Conservation (phyloP, 2,113 vertebrate species). For the Podilymbus podiceps region DNA sequence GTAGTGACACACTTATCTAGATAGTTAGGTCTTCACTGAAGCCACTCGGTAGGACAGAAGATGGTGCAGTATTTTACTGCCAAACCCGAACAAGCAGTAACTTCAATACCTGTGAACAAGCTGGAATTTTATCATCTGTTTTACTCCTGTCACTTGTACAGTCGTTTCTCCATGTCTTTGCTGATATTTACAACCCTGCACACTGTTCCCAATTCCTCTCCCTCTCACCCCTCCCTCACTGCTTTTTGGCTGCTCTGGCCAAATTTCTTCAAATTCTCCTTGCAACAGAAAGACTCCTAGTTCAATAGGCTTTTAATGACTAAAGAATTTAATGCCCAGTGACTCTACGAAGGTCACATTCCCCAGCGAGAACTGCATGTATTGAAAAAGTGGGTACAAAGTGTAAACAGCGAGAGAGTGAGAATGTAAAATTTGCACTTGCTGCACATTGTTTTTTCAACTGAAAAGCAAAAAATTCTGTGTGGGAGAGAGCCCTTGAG, state of each 20-base stretch:
- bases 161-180: not conserved
- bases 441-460: not conserved
- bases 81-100: not conserved
- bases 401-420: not conserved
- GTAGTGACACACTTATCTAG: not conserved
- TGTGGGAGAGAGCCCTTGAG: not conserved
- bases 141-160: not conserved
- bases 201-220: not conserved
- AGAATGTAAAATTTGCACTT: not conserved
- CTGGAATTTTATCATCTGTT: not conserved
- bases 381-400: not conserved
- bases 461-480: not conserved
- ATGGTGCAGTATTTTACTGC: not conserved
- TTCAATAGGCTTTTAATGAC: not conserved
- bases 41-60: not conserved
- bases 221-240: fast-evolving
- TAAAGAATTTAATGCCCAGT: not conserved
- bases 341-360: not conserved
- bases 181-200: not conserved
- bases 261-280: not conserved
- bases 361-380: not conserved
- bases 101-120: not conserved
- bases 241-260: not conserved
- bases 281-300: not conserved
- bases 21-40: not conserved